phyloP scores from a whole-genome alignment of 1,140 invertebrate species.

The Drosophila pruinosa region DNA sequence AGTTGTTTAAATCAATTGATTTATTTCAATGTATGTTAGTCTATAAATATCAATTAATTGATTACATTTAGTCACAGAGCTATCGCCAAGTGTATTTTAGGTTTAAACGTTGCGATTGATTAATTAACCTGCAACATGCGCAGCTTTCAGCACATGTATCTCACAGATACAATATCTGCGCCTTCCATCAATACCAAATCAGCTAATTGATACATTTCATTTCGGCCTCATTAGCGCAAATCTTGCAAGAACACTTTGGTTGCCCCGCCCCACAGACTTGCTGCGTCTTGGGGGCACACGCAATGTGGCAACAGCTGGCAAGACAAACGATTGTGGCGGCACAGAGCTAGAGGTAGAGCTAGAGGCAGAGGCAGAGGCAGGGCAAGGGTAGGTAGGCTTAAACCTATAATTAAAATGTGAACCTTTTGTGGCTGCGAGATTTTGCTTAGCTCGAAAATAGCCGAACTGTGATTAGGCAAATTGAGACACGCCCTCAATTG shows the following conservation, averaged over 20 bases:
- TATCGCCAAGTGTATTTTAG: no score
- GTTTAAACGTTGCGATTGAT: not conserved
- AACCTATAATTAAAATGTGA: conserved; percentile 71
- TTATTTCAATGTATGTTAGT: not conserved
- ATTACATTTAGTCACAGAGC: not conserved
- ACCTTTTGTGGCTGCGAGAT: conserved; percentile 59
- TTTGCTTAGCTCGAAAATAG: conserved; percentile 21
- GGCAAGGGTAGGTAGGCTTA: not conserved
- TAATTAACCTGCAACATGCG: not conserved
- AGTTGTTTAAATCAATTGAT: no score
- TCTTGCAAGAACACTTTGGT: conserved; percentile 27
- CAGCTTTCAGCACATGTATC: not conserved
- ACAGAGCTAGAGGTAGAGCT: no score
- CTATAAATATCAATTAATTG: not conserved
- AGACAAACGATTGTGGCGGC: not conserved
- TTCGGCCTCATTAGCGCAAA: conserved; percentile 30
- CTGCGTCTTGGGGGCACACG: conserved; percentile 2
- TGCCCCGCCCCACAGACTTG: conserved; percentile 21
- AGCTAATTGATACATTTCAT: conserved; percentile 68
- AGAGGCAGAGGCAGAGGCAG: not conserved
- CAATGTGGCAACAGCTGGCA: conserved; percentile 15
- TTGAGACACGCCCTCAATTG: conserved; percentile 53
- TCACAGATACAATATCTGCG: not conserved
- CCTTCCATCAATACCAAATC: conserved; percentile 44
- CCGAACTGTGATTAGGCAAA: conserved; percentile 64